Base-by-base conservation (phyloP, 2,888 invertebrate genomes). In the Rambutsinella grinnellia region DNA sequence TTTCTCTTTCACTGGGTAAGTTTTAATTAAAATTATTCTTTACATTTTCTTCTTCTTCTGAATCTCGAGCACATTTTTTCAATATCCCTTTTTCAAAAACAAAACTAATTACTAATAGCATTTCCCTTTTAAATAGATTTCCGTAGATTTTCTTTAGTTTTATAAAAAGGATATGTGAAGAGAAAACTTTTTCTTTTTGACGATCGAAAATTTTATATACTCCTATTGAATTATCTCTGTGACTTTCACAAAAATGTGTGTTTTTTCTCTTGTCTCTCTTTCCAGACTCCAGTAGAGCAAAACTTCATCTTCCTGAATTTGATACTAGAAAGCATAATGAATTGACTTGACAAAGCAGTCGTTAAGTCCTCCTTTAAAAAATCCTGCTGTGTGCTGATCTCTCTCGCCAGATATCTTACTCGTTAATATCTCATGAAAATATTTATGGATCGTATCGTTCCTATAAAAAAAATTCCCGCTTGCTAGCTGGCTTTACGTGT, bases 231-330 rank as follows among this genome's bases (percentile, higher is more conserved):
- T n/a, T 13, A 44, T 10, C 44, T 44, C 13, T 49, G n/a, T 54
- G 54, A 54, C 21, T 54, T 21, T 36, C 36, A 36, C 36, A 36
- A 36, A 36, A 36, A 36, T 36, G 36, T 36, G 36, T 54, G 21
- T 8, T 49, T 54, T 54, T 54, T 54, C 21, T 54, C 54, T 54
- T 19, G 3, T 3, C 13, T 54, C 54, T 54, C 36, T 21, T 54
- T 54, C 54, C 54, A 54, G 54, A 54, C 17, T 54, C 54, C 54
- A 54, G 54, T 54, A 54, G 54, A 54, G 54, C 54, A 54, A 54
- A 54, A 23, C 54, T 54, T 54, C 54, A 21, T 17, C 54, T 54
- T 54, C 21, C 54, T 17, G 54, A 54, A 21, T 17, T 54, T 54
- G 54, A 54, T 21, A 54, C 21, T 19, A 54, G 15, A 54, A 54